Base-by-base conservation (phyloP, 2,888 invertebrate genomes). In the Zaprionus lineosus region DNA sequence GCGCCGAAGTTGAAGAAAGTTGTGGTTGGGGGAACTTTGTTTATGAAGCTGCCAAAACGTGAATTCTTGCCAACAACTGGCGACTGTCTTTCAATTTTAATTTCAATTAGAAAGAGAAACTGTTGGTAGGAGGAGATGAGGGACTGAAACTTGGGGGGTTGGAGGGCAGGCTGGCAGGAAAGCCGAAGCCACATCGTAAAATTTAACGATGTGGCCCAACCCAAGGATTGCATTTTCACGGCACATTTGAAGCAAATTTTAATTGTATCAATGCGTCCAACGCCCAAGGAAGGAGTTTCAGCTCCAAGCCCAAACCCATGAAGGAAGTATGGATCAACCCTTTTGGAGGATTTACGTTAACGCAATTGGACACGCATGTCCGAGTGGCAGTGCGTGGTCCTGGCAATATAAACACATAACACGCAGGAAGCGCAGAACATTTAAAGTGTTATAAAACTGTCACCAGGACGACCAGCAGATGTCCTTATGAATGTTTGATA, bases 281-380 rank as follows among this genome's bases (percentile, higher is more conserved):
- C 43, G 43, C 40, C 68, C 46, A 53, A 36, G n/a, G n/a, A n/a
- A n/a, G n/a, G n/a, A n/a, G n/a, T n/a, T n/a, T n/a, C n/a, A n/a
- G n/a, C n/a, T n/a, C n/a, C n/a, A n/a, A n/a, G n/a, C n/a, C n/a
- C n/a, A n/a, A n/a, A n/a, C n/a, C n/a, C n/a, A n/a, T n/a, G n/a
- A n/a, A n/a, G n/a, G n/a, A n/a, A n/a, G 18, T 16, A 44, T 2
- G 5, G 31, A 28, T 26, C 81, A 82, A 83, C 82, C 85, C 83
- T 83, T 83, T 67, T 52, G 24, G 12, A 40, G 31, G 33, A 14
- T 39, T 14, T 43, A 29, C 46, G 60, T 77, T 81, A 87, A 82
- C 77, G 79, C 76, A 63, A 78, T 88, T 87, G 82, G 87, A 84
- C 87, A 88, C 88, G 87, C 87, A 87, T 87, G 86, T 88, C 86